phyloP scores from a whole-genome alignment of 1,140 invertebrate species.

The Ceratina calcarata region DNA sequence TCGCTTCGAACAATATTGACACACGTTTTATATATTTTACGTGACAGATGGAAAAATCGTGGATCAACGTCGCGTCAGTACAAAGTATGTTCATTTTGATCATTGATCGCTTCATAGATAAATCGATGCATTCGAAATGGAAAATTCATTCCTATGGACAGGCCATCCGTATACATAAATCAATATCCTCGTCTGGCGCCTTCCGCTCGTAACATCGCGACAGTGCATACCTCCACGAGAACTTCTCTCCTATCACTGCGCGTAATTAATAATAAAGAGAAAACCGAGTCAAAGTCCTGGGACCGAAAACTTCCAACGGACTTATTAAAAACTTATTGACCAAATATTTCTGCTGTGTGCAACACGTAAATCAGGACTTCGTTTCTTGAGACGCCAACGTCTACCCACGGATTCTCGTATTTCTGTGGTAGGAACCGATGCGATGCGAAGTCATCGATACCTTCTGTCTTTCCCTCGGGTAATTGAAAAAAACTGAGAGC shows the following conservation, averaged over 20 bases:
- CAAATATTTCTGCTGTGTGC: not conserved
- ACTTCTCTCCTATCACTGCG: not conserved
- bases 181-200: conserved; percentile 28
- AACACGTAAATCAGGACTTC: no score
- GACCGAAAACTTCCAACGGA: no score
- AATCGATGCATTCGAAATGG: not conserved
- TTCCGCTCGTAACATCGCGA: not conserved
- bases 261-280: not conserved
- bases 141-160: not conserved
- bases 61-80: no score
- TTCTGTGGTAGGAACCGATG: not conserved
- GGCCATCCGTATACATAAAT: not conserved
- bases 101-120: not conserved
- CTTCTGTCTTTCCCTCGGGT: not conserved
- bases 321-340: no score
- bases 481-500: not conserved
- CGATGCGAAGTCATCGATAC: not conserved
- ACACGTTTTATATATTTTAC: no score
- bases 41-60: no score
- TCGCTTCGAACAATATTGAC: no score
- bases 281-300: conserved; percentile 3
- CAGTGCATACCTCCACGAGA: not conserved
- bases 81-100: no score
- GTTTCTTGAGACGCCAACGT: no score
- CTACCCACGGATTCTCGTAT: not conserved